Base-by-base conservation (phyloP, 2,797 vertebrate species). In the Taenioides sp. region DNA sequence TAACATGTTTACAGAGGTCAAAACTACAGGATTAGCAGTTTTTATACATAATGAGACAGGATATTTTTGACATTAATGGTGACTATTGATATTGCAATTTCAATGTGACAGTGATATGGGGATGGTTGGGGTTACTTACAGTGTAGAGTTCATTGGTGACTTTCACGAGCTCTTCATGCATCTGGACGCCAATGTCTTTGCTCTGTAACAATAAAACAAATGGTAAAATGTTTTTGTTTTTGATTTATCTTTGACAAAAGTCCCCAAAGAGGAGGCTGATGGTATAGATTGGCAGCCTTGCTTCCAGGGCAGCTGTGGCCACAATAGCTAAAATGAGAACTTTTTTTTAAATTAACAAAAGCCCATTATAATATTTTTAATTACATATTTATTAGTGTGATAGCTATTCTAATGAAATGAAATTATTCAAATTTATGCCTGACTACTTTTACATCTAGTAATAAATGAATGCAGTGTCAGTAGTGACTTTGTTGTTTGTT, bases 111-210 rank as follows among this genome's bases (percentile, higher is more conserved):
- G 14, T 16, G 16, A 47, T 47, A 47, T 37, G 40, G 40, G 11
- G 40, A 14, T 43, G 14, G 22, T 23, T 31, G 6, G 18, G 43
- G 43, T 65, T 34, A 95, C 96, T 96, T 86, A 98, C 97, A 7
- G 97, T 97, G 91, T 98, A 98, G 40, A 98, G 95, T 86, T 98
- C 97, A 0, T 96, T 98, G 76, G 97, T 98, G 88, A 98, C 96
- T 69, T 98, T 98, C 87, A 97, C 91, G 4, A 98, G 92, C 71
- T 98, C 96, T 65, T 98, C 97, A 0, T 98, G 97, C 97, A 98
- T 98, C 91, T 98, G 97, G 18, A 97, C 92, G 4, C 97, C 97
- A 3, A 98, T 97, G 82, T 98, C 97, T 88, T 98, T 98, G 87
- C 97, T 98, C 97, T 98, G 93, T 20, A 89, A 94, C 66, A 27